These are phyloP conservation scores for Trachemys scripta DNA, from an alignment of 2,113 vertebrate species.

Conservation along the genomic window DNA sequence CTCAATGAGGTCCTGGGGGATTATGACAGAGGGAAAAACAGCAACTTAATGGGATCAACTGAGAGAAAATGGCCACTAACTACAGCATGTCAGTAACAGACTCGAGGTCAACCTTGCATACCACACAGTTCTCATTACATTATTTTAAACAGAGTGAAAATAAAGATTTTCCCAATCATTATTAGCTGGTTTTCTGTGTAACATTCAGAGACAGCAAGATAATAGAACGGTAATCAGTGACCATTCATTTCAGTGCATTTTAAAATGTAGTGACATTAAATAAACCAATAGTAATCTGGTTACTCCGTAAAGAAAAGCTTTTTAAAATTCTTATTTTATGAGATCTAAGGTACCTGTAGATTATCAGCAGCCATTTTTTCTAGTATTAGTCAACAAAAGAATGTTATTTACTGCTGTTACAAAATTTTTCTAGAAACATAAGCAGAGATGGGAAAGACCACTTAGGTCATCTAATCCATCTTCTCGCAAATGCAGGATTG, in stretches of 20 bases:
- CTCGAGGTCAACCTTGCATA: not conserved
- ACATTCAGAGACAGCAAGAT: accelerated
- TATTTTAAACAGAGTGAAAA: not conserved
- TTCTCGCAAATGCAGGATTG: not conserved
- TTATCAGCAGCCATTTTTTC: not conserved
- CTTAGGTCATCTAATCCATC: accelerated
- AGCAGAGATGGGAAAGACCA: not conserved
- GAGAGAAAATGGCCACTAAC: accelerated
- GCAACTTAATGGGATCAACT: accelerated
- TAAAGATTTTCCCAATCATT: accelerated
- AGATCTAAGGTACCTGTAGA: not conserved
- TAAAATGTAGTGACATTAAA: not conserved
- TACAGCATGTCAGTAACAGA: accelerated
- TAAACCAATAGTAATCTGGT: accelerated
- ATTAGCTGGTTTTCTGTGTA: accelerated
- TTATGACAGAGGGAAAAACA: not conserved
- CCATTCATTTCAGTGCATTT: not conserved
- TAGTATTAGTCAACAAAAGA: not conserved
- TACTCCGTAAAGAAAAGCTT: not conserved
- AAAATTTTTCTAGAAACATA: not conserved
- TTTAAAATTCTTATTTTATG: not conserved
- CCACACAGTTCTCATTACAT: not conserved
- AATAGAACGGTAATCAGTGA: accelerated
- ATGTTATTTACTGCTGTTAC: not conserved
- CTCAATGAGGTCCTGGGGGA: slow-evolving; percentile 91